A percentile compares a stretch with the other conserved stretches of the same genome.
Conservation (phyloP, 1,140 invertebrate species). For the Sarcophaga bullata region DNA sequence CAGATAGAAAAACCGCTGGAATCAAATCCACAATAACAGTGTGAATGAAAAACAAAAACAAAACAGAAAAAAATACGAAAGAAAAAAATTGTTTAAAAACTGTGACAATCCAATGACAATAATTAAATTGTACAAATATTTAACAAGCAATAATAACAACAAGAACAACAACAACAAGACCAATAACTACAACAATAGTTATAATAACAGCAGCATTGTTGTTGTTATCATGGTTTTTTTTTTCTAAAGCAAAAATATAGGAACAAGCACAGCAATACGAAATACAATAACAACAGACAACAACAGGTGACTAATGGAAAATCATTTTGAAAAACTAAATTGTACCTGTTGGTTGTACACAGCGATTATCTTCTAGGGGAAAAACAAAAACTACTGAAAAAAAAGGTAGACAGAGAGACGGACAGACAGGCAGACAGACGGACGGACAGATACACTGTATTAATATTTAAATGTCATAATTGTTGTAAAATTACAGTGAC, state of each 20-base stretch:
- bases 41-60: background rate
- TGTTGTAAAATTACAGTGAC: too few species aligned
- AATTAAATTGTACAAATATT: constrained; percentile 41
- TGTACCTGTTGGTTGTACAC: too few species aligned
- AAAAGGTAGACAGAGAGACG: background rate
- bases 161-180: constrained; percentile 14
- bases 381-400: background rate
- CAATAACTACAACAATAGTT: background rate
- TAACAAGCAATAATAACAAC: constrained; percentile 26
- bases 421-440: too few species aligned
- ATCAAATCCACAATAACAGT: background rate
- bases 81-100: constrained; percentile 12
- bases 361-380: too few species aligned
- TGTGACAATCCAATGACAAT: constrained; percentile 35
- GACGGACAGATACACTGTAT: too few species aligned
- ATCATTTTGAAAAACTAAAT: constrained; percentile 18
- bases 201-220: background rate
- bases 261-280: too few species aligned
- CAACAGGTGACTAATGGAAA: constrained; percentile 39
- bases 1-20: background rate
- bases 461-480: too few species aligned
- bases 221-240: too few species aligned
- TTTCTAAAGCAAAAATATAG: background rate
- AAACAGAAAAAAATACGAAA: background rate
- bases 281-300: constrained; percentile 7